Evolutionary conservation across 2,113 vertebrate species (phyloP).

Genomic region (Gnathonemus longibarbis): DNA sequence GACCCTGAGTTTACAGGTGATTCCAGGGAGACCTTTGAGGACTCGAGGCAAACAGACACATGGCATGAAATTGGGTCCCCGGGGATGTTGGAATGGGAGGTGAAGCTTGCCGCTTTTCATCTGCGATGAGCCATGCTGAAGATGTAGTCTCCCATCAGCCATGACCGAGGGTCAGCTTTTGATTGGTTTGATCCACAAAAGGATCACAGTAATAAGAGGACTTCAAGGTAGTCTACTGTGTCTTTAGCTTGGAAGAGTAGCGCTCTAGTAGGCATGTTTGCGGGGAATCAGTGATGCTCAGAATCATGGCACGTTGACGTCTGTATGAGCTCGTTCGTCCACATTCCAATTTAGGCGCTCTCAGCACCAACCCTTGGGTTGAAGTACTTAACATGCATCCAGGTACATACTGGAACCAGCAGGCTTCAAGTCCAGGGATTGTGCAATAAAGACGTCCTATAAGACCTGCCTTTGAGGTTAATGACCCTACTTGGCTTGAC

Average conservation of each 20-base stretch:
- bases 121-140: background rate
- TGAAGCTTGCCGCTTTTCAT: background rate
- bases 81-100: background rate
- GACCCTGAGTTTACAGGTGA: background rate
- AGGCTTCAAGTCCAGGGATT: background rate
- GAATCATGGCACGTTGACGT: background rate
- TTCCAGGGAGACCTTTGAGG: constrained; percentile 26
- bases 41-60: constrained; percentile 5
- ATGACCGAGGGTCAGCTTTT: background rate
- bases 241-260: background rate
- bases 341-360: background rate
- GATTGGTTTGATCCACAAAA: background rate
- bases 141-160: background rate
- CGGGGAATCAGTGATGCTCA: background rate
- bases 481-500: background rate
- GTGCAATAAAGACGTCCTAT: background rate
- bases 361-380: background rate
- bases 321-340: background rate
- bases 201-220: background rate
- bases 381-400: background rate
- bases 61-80: background rate
- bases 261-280: background rate
- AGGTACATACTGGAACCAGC: background rate
- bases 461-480: background rate
- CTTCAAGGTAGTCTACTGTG: background rate